Percentiles rank a stretch among this genome's conserved stretches.
phyloP scores from a whole-genome alignment of 2,113 vertebrate species.

The Brienomyrus longianalis region DNA sequence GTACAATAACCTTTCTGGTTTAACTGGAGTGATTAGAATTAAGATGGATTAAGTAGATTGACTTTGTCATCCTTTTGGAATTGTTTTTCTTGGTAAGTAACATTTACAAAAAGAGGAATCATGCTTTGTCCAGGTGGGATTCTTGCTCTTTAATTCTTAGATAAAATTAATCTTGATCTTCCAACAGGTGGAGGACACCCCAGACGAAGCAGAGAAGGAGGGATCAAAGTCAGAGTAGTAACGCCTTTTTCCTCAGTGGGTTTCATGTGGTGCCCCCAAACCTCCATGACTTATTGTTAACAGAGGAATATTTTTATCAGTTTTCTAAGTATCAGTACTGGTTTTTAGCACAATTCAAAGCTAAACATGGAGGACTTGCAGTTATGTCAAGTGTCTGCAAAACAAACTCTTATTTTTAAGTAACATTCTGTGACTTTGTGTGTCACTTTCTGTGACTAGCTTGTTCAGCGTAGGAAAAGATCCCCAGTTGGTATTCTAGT shows the following conservation, averaged over 20 bases:
- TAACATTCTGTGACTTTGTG: conserved; percentile 21
- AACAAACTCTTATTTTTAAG: conserved; percentile 24
- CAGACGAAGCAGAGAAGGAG: conserved; percentile 38
- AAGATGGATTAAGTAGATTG: not conserved
- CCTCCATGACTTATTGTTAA: conserved; percentile 33
- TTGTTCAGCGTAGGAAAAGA: conserved; percentile 29
- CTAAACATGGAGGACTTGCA: conserved; percentile 31
- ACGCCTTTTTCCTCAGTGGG: not conserved
- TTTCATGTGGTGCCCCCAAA: conserved; percentile 25
- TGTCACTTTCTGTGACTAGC: conserved; percentile 26
- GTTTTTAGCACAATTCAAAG: conserved; percentile 49
- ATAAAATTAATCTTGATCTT: not conserved
- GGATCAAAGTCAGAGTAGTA: conserved; percentile 44
- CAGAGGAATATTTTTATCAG: conserved; percentile 54
- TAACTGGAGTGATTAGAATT: not conserved
- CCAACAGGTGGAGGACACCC: conserved; percentile 40
- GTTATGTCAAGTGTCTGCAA: conserved; percentile 37
- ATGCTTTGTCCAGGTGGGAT: not conserved
- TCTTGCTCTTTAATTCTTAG: not conserved
- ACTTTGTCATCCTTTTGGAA: not conserved
- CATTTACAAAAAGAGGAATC: not conserved
- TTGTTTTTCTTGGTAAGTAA: not conserved
- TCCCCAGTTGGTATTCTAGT: conserved; percentile 19
- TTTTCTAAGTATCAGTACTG: conserved; percentile 53
- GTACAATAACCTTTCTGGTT: not conserved